Conservation (phyloP, 2,888 invertebrate genomes). For the Listrodromus nycthemerus region DNA sequence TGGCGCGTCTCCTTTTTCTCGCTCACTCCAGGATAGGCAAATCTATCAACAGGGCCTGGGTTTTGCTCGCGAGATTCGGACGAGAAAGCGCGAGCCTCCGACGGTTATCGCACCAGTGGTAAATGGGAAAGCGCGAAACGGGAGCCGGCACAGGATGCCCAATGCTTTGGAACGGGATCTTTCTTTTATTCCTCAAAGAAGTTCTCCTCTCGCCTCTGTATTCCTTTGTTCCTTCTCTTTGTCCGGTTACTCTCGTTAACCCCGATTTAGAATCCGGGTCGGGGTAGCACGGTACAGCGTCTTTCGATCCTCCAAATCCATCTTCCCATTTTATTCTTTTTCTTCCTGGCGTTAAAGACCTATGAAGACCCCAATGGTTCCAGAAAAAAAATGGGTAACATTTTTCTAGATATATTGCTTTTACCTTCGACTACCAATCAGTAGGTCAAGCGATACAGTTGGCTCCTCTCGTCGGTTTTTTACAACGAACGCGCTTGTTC, state of each 20-base stretch:
- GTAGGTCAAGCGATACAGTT: background rate
- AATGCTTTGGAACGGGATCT: conserved; percentile 14
- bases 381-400: too few relatives aligned
- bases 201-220: conserved; percentile 11
- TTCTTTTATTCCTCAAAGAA: conserved; percentile 49
- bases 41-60: conserved; percentile 27
- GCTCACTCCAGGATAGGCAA: conserved; percentile 30
- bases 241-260: conserved; percentile 52
- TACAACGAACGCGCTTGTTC: background rate
- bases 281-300: conserved; percentile 35
- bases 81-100: conserved; percentile 64
- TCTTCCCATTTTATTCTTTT: conserved; percentile 25
- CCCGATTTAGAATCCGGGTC: conserved; percentile 50
- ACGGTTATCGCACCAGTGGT: conserved; percentile 71
- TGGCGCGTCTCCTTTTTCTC: conserved; percentile 58
- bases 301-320: conserved; percentile 49
- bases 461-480: background rate
- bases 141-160: conserved; percentile 43
- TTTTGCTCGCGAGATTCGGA: conserved; percentile 31
- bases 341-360: background rate
- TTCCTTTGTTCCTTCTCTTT: conserved; percentile 28
- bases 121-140: conserved; percentile 69
- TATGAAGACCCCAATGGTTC: too few relatives aligned
- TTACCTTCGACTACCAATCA: background rate
- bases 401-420: background rate